phyloP scores from a whole-genome alignment of 2,113 vertebrate genomes.

The Brachionichthys hirsutus region DNA sequence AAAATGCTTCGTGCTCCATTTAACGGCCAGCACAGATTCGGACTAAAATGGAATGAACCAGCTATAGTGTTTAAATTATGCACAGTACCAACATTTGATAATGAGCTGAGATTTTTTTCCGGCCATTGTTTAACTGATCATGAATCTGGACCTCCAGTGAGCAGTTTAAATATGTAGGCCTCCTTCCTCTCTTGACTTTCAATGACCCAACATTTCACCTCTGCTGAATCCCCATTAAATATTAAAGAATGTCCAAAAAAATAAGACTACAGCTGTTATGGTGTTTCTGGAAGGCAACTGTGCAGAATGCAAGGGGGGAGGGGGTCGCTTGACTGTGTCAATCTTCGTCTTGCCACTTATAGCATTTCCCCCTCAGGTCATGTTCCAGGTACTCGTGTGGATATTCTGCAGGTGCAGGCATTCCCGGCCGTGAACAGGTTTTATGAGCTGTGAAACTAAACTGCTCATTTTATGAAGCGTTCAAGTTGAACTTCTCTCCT shows the following conservation, averaged over 20 bases:
- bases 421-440: conserved; percentile 52
- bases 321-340: conserved; percentile 46
- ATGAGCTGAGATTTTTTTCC: neutral
- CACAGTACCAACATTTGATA: neutral
- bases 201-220: conserved; percentile 35
- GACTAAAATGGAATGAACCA: neutral
- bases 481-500: conserved; percentile 35
- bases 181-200: conserved; percentile 21
- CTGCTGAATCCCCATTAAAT: conserved; percentile 37
- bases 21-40: neutral
- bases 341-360: conserved; percentile 51
- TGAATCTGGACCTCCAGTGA: conserved; percentile 11
- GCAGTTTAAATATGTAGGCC: conserved; percentile 28
- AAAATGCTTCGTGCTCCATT: neutral
- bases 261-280: conserved; percentile 32
- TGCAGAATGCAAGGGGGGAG: neutral
- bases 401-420: conserved; percentile 65
- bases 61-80: neutral
- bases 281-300: conserved; percentile 34
- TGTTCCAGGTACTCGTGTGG: conserved; percentile 54
- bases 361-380: conserved; percentile 58
- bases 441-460: conserved; percentile 59
- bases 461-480: conserved; percentile 31
- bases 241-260: conserved; percentile 27
- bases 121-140: neutral